Percentiles rank a stretch among this genome's conserved stretches.
Evolutionary conservation across 2,797 vertebrate genomes (phyloP).

Genomic region (Acipenser oxyrinchus): DNA sequence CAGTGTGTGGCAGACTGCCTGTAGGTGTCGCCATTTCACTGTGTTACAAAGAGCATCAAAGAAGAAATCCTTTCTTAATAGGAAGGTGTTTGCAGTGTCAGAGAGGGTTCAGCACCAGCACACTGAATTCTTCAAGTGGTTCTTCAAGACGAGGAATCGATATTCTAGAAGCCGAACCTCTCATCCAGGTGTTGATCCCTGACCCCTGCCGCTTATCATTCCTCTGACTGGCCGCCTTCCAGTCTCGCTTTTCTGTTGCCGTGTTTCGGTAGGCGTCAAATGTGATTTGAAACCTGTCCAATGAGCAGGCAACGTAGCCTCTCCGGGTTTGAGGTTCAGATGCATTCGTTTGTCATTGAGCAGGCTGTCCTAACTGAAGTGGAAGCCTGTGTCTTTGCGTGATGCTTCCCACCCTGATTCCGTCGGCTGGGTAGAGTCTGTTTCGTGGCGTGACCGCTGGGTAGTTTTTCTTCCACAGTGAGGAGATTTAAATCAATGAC

Average conservation of each 20-base stretch:
- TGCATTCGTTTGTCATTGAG: neutral
- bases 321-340: neutral
- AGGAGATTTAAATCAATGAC: slow-evolving; percentile 8
- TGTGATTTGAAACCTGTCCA: too few relatives aligned
- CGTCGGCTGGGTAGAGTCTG: slow-evolving; percentile 17
- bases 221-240: too few relatives aligned
- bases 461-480: neutral
- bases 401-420: slow-evolving; percentile 26
- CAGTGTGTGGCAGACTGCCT: neutral
- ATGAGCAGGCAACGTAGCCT: neutral
- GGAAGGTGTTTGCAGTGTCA: too few relatives aligned
- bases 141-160: too few relatives aligned
- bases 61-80: too few relatives aligned
- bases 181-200: too few relatives aligned
- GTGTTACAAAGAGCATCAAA: neutral
- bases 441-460: slow-evolving; percentile 2
- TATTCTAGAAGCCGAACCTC: too few relatives aligned
- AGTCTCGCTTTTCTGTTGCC: too few relatives aligned
- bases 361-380: neutral
- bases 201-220: too few relatives aligned
- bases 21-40: neutral
- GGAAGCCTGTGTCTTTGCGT: slow-evolving; percentile 1
- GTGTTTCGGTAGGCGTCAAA: too few relatives aligned
- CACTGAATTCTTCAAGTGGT: too few relatives aligned
- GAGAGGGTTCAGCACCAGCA: too few relatives aligned